A percentile compares a stretch with the other conserved stretches of the same genome.
phyloP scores from a whole-genome alignment of 1,140 invertebrate species.

The Chionoecetes opilio region DNA sequence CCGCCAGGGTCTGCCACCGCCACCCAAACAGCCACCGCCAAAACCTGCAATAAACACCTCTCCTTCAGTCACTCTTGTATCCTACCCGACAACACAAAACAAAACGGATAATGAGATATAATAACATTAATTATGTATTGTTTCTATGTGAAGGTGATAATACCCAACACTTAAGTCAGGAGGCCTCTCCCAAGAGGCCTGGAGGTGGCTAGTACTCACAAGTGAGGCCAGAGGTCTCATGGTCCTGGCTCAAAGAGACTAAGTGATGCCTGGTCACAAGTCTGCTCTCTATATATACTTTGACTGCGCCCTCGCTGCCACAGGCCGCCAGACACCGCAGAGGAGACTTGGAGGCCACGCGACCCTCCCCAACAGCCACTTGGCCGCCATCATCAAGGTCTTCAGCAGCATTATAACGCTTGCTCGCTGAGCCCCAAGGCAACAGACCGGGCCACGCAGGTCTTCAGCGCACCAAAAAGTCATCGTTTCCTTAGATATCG shows the following conservation, averaged over 20 bases:
- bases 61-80: neutral
- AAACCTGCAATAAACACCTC: neutral
- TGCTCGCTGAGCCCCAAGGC: neutral
- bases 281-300: neutral
- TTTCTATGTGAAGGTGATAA: too few relatives aligned
- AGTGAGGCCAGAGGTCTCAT: neutral
- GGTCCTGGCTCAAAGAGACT: neutral
- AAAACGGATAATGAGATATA: too few relatives aligned
- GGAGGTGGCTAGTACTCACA: neutral
- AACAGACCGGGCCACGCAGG: neutral
- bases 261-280: neutral
- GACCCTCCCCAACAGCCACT: neutral
- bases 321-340: neutral
- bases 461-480: neutral
- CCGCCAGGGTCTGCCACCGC: neutral
- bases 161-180: neutral
- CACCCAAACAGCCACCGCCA: slow-evolving; percentile 2
- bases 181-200: neutral
- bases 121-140: too few relatives aligned
- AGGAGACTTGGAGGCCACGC: neutral
- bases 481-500: neutral
- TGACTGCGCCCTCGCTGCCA: neutral
- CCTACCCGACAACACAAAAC: too few relatives aligned
- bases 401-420: neutral
- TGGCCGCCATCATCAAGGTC: neutral